Conservation (phyloP, 2,888 invertebrate species). For the Ornithoptera priamus region DNA sequence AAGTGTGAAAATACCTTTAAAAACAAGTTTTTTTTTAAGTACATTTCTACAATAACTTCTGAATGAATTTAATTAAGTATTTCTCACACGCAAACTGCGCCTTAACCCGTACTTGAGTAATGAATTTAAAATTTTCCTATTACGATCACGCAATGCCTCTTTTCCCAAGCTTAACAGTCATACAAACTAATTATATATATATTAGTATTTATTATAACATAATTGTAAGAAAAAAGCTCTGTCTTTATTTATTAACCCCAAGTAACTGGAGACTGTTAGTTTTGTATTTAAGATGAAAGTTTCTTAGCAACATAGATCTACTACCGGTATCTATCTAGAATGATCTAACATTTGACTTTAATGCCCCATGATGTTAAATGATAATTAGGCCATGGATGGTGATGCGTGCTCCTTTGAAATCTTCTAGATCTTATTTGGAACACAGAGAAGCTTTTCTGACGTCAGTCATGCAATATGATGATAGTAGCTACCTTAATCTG, state of each 20-base stretch:
- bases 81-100: slow-evolving; percentile 21
- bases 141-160: slow-evolving; percentile 8
- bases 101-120: slow-evolving; percentile 21
- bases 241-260: not conserved
- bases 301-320: too few relatives aligned
- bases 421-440: too few relatives aligned
- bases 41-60: not conserved
- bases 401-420: too few relatives aligned
- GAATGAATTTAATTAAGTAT: slow-evolving; percentile 19
- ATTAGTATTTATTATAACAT: not conserved
- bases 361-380: too few relatives aligned
- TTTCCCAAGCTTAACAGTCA: slow-evolving; percentile 6
- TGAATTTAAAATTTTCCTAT: slow-evolving; percentile 15
- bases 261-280: too few relatives aligned
- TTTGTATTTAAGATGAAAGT: too few relatives aligned
- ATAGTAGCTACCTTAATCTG: too few relatives aligned
- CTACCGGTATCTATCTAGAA: too few relatives aligned
- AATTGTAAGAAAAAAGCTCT: not conserved
- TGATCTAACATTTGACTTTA: too few relatives aligned
- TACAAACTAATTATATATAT: not conserved
- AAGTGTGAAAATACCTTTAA: not conserved
- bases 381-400: too few relatives aligned
- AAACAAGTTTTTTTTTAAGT: not conserved
- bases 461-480: too few relatives aligned
- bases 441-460: too few relatives aligned